phyloP scores from a whole-genome alignment of 2,113 vertebrate species.

The Lophius piscatorius region DNA sequence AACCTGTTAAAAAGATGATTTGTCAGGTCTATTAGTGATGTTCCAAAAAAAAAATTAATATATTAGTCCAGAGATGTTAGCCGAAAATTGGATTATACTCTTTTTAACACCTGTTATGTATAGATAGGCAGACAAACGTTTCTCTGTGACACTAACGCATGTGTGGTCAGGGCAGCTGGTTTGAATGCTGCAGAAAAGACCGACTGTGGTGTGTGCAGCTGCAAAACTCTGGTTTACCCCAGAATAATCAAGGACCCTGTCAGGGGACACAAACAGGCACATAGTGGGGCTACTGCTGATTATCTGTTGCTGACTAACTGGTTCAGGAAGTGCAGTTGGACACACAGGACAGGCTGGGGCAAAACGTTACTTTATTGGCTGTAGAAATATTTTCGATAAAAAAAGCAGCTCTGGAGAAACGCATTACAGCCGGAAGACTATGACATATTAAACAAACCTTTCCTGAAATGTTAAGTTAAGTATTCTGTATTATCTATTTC shows the following conservation, averaged over 20 bases:
- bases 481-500: no score
- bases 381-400: background rate
- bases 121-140: no score
- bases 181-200: no score
- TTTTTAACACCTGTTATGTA: no score
- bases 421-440: background rate
- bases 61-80: no score
- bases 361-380: background rate
- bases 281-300: conserved; percentile 48
- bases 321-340: background rate
- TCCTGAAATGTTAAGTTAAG: no score
- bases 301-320: conserved; percentile 36
- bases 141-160: conserved; percentile 34
- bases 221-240: conserved; percentile 22
- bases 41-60: no score
- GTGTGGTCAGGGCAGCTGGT: conserved; percentile 55
- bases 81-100: no score
- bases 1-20: no score
- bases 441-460: background rate
- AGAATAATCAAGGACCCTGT: conserved; percentile 56
- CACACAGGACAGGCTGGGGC: background rate
- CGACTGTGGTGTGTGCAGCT: conserved; percentile 23
- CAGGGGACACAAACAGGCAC: conserved; percentile 49
- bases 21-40: no score
- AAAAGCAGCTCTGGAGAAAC: background rate